A percentile compares a stretch with the other conserved stretches of the same genome.
phyloP scores from a whole-genome alignment of 1,140 invertebrate species.

The Scaptomyza hsui region DNA sequence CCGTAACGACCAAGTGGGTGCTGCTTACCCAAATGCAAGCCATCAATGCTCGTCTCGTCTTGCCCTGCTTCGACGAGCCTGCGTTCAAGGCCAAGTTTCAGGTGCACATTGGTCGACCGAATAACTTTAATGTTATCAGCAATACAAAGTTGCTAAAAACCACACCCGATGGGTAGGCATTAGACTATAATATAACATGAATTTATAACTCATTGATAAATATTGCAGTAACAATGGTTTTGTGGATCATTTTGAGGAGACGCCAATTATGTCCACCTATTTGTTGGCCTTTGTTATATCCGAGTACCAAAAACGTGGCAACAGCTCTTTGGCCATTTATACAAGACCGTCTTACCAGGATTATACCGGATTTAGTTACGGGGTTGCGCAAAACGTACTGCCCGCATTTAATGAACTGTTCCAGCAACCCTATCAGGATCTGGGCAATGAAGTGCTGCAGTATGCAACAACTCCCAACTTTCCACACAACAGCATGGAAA shows the following conservation, averaged over 20 bases:
- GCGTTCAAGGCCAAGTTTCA: constrained; percentile 91
- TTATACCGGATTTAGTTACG: constrained; percentile 85
- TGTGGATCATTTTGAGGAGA: constrained; percentile 72
- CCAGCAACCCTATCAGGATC: constrained; percentile 77
- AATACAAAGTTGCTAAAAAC: constrained; percentile 79
- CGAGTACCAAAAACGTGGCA: constrained; percentile 85
- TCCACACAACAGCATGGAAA: constrained; percentile 91
- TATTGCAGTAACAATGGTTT: constrained; percentile 29
- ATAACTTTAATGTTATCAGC: constrained; percentile 85
- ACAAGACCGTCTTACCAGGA: constrained; percentile 87
- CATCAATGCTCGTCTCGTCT: constrained; percentile 91
- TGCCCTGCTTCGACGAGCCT: constrained; percentile 96
- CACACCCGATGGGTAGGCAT: constrained; percentile 28
- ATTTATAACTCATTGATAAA: not conserved
- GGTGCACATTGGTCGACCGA: constrained; percentile 86
- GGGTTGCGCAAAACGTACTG: constrained; percentile 85
- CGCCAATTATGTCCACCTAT: constrained; percentile 91
- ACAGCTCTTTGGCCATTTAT: constrained; percentile 85
- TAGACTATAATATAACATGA: not conserved
- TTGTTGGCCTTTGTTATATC: constrained; percentile 90
- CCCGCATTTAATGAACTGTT: constrained; percentile 83
- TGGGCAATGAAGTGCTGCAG: constrained; percentile 85
- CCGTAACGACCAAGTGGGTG: constrained; percentile 84
- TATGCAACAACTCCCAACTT: constrained; percentile 91
- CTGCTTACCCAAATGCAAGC: constrained; percentile 92